Base-by-base conservation (phyloP, 2,113 vertebrate species). In the Cynocephalus volans region DNA sequence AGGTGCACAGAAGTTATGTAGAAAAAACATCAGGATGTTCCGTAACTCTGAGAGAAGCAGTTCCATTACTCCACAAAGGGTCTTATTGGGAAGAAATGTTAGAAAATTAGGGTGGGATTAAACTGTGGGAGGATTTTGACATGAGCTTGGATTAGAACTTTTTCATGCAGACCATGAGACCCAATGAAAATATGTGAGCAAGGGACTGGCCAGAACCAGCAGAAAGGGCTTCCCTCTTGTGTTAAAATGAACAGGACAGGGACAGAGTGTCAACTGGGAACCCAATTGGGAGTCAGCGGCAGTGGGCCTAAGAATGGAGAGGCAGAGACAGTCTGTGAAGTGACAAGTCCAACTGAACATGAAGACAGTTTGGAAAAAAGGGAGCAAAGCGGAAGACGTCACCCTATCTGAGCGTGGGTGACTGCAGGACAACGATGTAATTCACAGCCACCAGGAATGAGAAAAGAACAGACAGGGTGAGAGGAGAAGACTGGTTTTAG, bases 251-350 rank as follows among this genome's bases (percentile, higher is more conserved):
- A 82, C 31, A 24, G 2, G 60, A 82, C 8, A 31, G 26, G 24
- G 31, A 41, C 21, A 10, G 41, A 33, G 8, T 11, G 33, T 36
- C 31, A 65, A 6, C 50, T 28, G 5, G 80, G 48, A 82, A 60
- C 60, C 80, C 52, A 6, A 0, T 0, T 15, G 54, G 56, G 2
- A 62, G 65, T 58, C 58, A 48, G 45, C 0, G 21, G 31, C 48
- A n/a, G 33, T 19, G 19, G 45, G 48, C 65, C 31, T 8, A 19
- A 56, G 36, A 36, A 45, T 6, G 48, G 45, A 80, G 62, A 54
- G 26, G 13, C 31, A 6, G 7, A 9, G 17, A 18, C 2, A 26
- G 67, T n/a, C 73, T 80, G 12, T 67, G n/a, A 73, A 50, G n/a
- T 18, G 23, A 5, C 65, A 28, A 28, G 28, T 45, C 0, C 87